Evolutionary conservation across 2,113 vertebrate species (phyloP).

Genomic region (Colaptes auratus): DNA sequence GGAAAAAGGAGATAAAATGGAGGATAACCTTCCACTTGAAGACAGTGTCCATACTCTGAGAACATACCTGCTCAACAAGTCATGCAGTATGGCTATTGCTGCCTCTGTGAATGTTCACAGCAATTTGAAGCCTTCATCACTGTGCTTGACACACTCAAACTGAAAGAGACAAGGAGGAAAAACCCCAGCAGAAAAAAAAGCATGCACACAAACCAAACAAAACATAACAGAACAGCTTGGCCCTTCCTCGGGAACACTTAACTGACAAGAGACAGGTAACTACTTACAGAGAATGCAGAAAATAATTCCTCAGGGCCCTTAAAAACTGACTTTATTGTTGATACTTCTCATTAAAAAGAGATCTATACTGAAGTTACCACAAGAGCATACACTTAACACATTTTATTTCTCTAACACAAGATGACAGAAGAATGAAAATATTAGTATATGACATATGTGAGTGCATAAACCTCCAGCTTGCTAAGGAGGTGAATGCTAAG

Average conservation of each 20-base stretch:
- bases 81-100: neutral
- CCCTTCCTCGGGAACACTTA: no score
- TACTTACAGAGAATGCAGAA: neutral
- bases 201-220: no score
- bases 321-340: neutral
- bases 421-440: neutral
- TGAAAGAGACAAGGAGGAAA: neutral
- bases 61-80: neutral
- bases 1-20: neutral
- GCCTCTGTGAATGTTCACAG: neutral
- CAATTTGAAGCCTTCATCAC: neutral
- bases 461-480: neutral
- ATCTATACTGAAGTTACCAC: neutral
- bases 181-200: no score
- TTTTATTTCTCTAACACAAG: neutral
- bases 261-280: no score
- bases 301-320: neutral
- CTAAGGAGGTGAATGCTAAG: neutral
- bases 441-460: neutral
- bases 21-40: neutral
- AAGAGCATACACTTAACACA: neutral
- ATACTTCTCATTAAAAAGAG: neutral
- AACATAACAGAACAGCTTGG: no score
- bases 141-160: neutral
- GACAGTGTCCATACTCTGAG: neutral